Base-by-base conservation (phyloP, 2,888 invertebrate genomes). In the Charanyca ferruginea region DNA sequence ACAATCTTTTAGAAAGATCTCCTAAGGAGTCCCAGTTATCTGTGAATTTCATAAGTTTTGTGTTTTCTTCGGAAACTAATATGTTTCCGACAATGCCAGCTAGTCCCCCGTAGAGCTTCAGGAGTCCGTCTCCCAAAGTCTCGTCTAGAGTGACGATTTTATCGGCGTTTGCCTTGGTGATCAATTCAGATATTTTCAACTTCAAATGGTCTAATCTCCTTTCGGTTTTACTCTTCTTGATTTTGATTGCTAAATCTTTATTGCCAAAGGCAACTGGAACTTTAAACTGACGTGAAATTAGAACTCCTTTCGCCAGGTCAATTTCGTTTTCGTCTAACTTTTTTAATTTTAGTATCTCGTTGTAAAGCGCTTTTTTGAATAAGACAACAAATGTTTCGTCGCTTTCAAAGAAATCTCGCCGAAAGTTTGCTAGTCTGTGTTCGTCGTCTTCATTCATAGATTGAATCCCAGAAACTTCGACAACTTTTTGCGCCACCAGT, bases 251-350 rank as follows among this genome's bases (percentile, higher is more conserved):
- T 20, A 76, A 22, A 23, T 79, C 74, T 32, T 58, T 59, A 47
- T 80, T 80, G 0, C 80, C 80, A 44, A 80, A 77, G 1, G 59
- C 23, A 32, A 35, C 13, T 6, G 80, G 74, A 0, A 80, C 69
- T 65, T 79, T 79, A 13, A 80, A 61, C 18, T 45, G 53, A 13
- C 59, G 41, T 2, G 48, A 44, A 7, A 9, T 22, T 52, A 80
- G 45, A 23, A 72, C 51, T 42, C 52, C 42, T 42, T 35, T 58
- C 7, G 38, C 35, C 5, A 57, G 38, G 48, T 58, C 23, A 11
- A 18, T 49, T 18, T 68, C 47, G 4, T 53, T 35, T 1, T 51
- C 32, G 20, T 22, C 9, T 16, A 58, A 2, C 1, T 54, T 48
- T 28, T 38, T 59, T n/a, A 32, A 47, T 45, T 48, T 69, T 1